These are phyloP conservation scores for Delphinapterus leucas DNA, from an alignment of 2,113 vertebrate genomes.

Conservation along the genomic window DNA sequence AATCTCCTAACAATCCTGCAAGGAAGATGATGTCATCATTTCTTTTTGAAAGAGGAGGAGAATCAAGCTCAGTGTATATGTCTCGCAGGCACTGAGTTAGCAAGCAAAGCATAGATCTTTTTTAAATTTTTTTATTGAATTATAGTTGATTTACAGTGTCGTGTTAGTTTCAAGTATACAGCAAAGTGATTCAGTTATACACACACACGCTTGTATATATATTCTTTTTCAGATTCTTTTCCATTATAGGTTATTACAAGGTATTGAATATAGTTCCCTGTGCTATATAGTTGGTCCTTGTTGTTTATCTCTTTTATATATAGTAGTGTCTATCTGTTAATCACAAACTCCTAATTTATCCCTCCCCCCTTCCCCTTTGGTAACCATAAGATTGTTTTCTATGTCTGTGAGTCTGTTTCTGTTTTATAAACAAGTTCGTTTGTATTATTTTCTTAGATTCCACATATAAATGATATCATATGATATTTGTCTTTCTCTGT, in stretches of 20 bases:
- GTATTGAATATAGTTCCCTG: neutral
- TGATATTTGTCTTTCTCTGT: neutral
- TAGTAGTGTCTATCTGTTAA: neutral
- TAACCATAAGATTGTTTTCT: neutral
- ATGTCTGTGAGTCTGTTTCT: neutral
- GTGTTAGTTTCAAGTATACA: neutral
- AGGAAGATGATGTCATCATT: neutral
- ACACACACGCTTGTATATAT: neutral
- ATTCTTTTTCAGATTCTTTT: neutral
- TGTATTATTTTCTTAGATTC: neutral
- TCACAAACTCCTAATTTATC: neutral
- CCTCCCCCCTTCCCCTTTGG: neutral
- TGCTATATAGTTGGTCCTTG: neutral
- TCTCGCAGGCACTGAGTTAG: neutral
- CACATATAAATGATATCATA: neutral
- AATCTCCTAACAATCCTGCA: neutral
- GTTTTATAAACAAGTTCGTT: neutral
- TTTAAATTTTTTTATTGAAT: neutral
- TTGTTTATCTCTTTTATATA: neutral
- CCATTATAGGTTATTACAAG: neutral
- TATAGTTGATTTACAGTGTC: neutral
- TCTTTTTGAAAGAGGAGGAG: neutral
- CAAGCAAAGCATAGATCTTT: neutral
- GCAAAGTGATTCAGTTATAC: neutral
- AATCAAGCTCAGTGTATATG: neutral